Conservation (phyloP, 1,140 invertebrate genomes). For the Drosophila lowei region DNA sequence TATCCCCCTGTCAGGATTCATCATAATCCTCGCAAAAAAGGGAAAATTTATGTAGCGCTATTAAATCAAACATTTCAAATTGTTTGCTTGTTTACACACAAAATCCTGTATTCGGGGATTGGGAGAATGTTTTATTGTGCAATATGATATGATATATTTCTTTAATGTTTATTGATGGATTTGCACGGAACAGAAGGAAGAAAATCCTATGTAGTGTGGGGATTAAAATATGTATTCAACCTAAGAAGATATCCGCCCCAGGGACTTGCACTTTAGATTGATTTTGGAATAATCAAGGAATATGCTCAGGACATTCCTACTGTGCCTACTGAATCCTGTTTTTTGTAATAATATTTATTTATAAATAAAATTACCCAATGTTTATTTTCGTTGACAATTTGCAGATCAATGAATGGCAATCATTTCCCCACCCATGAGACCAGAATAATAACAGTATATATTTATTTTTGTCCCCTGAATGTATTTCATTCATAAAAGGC, state of each 20-base stretch:
- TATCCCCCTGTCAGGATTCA: constrained; percentile 18
- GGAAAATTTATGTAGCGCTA: constrained; percentile 30
- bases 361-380: constrained; percentile 17
- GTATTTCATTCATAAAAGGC: constrained; percentile 32
- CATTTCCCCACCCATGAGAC: background rate
- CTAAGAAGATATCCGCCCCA: too few relatives aligned
- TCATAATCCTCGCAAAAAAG: constrained; percentile 24
- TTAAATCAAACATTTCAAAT: constrained; percentile 50
- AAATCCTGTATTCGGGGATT: background rate
- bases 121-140: too few relatives aligned
- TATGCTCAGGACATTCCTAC: too few relatives aligned
- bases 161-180: too few relatives aligned
- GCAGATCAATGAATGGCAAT: constrained; percentile 11
- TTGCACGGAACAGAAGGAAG: too few relatives aligned
- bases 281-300: too few relatives aligned
- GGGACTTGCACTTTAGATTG: too few relatives aligned
- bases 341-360: background rate
- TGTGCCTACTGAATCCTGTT: background rate
- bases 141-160: background rate
- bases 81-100: constrained; percentile 33
- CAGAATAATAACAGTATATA: constrained; percentile 7
- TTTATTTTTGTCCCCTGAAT: constrained; percentile 10
- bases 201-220: too few relatives aligned
- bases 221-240: too few relatives aligned
- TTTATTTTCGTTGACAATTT: constrained; percentile 24